Percentiles rank a stretch among this genome's conserved stretches.
phyloP scores from a whole-genome alignment of 2,888 invertebrate species.

The Pyrochroa serraticornis region DNA sequence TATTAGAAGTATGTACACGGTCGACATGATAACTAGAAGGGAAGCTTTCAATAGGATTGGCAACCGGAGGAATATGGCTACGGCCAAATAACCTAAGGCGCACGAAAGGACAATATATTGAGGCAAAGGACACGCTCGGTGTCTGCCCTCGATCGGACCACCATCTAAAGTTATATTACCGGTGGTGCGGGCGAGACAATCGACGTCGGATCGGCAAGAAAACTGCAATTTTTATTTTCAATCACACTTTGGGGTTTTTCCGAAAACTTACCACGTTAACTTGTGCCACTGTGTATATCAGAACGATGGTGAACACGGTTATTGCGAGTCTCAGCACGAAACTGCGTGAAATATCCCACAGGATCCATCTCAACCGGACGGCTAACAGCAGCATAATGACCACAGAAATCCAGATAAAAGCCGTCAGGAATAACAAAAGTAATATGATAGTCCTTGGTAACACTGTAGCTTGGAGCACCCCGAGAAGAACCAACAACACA shows the following conservation, averaged over 20 bases:
- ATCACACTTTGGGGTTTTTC: background rate
- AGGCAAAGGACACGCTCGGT: conserved; percentile 82
- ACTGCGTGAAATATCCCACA: conserved; percentile 85
- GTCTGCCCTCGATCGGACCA: conserved; percentile 60
- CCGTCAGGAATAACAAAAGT: conserved; percentile 82
- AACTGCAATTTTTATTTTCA: conserved; percentile 59
- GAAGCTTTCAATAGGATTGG: conserved; percentile 83
- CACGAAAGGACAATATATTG: conserved; percentile 87
- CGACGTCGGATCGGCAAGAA: conserved; percentile 65
- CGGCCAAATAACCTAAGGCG: conserved; percentile 81
- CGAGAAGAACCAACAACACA: conserved; percentile 74
- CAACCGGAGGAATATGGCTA: conserved; percentile 82
- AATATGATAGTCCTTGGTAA: conserved; percentile 85
- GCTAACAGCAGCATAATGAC: conserved; percentile 84
- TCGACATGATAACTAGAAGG: conserved; percentile 77
- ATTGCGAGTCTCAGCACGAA: conserved; percentile 83
- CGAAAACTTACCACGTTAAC: conserved; percentile 84
- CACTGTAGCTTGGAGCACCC: conserved; percentile 79
- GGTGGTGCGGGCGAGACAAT: conserved; percentile 59
- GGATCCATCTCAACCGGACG: conserved; percentile 80
- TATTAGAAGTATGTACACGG: conserved; percentile 80
- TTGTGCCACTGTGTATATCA: conserved; percentile 88
- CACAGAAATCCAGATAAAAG: conserved; percentile 89
- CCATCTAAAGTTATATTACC: conserved; percentile 62
- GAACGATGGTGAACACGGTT: conserved; percentile 83